Percentiles rank a stretch among this genome's conserved stretches.
These are phyloP conservation scores for Sebastes elongatus DNA, from an alignment of 2,797 vertebrate genomes.

Conservation along the genomic window DNA sequence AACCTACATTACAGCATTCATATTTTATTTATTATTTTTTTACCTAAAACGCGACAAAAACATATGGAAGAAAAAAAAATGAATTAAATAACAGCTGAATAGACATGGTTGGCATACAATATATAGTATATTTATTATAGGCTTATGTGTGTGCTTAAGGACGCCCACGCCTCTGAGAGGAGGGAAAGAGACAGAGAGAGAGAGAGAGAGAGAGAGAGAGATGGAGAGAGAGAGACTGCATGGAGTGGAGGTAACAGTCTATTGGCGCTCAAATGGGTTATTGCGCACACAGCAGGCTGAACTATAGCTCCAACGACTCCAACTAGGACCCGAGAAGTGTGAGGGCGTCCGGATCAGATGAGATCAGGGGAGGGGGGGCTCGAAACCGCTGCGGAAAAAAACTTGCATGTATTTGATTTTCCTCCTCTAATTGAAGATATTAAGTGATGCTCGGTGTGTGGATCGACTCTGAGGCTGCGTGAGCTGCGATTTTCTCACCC, in stretches of 20 bases:
- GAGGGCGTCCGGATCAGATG: constrained; percentile 9
- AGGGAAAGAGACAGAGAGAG: background rate
- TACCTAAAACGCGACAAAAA: background rate
- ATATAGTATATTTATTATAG: constrained; percentile 8
- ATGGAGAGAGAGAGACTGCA: background rate
- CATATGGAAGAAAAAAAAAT: background rate
- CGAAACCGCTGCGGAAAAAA: constrained; percentile 56
- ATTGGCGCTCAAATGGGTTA: constrained; percentile 65
- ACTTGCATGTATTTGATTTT: constrained; percentile 44
- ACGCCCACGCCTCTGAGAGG: constrained; percentile 50
- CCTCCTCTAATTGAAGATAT: constrained; percentile 24
- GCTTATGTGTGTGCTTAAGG: constrained; percentile 28
- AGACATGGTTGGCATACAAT: background rate
- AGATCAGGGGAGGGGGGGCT: background rate
- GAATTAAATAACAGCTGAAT: background rate
- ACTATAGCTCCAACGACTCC: constrained; percentile 45
- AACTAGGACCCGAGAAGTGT: constrained; percentile 51
- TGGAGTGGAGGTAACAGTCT: constrained; percentile 51
- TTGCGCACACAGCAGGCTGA: constrained; percentile 68
- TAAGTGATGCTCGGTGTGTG: constrained; percentile 43
- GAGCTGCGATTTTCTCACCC: constrained; percentile 31
- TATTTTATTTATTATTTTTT: background rate
- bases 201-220: background rate
- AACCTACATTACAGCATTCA: background rate
- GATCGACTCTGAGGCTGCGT: constrained; percentile 34